Percentiles rank a stretch among this genome's conserved stretches.
phyloP scores from a whole-genome alignment of 2,888 invertebrate species.

The Monochamus alternatus region DNA sequence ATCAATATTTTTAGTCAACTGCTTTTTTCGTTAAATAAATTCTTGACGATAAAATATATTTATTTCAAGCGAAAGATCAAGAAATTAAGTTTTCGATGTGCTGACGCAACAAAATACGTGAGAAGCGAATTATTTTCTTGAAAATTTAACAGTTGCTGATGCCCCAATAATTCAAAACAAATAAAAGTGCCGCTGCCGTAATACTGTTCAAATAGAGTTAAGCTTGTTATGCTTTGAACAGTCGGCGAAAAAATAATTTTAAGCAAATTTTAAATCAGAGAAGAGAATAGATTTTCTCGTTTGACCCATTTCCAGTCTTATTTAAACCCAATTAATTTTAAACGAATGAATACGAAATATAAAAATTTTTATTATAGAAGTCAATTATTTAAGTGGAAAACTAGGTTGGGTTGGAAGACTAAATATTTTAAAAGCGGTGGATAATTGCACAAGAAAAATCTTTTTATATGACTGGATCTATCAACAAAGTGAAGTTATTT shows the following conservation, averaged over 20 bases:
- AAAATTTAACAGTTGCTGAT: constrained; percentile 35
- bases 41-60: neutral
- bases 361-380: constrained; percentile 18
- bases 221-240: constrained; percentile 49
- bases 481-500: no score
- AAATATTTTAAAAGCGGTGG: constrained; percentile 34
- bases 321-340: constrained; percentile 36
- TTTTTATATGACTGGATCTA: constrained; percentile 39
- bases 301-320: constrained; percentile 32
- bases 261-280: constrained; percentile 28
- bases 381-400: constrained; percentile 33
- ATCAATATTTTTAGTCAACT: no score
- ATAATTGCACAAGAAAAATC: constrained; percentile 32
- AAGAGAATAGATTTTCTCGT: constrained; percentile 26
- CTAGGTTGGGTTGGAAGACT: constrained; percentile 27
- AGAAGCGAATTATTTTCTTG: constrained; percentile 26
- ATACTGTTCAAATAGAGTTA: constrained; percentile 59
- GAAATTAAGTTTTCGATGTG: neutral
- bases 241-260: constrained; percentile 40
- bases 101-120: constrained; percentile 11
- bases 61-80: neutral
- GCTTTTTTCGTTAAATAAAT: no score
- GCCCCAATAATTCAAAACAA: constrained; percentile 47
- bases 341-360: neutral
- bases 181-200: constrained; percentile 55